Conservation (phyloP, 2,113 vertebrate species). For the Parus major region DNA sequence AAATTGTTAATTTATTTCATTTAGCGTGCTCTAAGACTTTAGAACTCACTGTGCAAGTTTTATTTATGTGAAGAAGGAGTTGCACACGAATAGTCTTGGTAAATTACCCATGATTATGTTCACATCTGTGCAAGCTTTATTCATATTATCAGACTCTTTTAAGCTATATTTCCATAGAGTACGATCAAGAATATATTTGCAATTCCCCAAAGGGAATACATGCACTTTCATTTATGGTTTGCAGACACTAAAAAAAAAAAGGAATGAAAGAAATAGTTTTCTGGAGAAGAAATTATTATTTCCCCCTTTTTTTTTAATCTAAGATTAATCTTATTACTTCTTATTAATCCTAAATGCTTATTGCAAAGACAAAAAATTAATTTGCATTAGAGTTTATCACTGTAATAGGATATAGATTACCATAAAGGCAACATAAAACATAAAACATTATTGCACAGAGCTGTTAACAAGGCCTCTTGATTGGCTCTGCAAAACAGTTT, state of each 20-base stretch:
- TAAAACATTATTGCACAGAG: not conserved
- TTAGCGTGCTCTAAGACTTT: not conserved
- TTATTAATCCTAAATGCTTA: not conserved
- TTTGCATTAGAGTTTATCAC: not conserved
- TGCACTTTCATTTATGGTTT: not conserved
- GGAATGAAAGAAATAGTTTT: not conserved
- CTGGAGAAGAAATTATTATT: not conserved
- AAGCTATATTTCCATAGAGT: not conserved
- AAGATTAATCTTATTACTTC: not conserved
- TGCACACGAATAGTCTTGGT: not conserved
- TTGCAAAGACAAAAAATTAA: not conserved
- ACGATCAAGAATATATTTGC: not conserved
- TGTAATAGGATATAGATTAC: not conserved
- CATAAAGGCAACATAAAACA: not conserved
- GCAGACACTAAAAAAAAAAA: not conserved
- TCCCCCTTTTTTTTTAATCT: not conserved
- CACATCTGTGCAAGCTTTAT: not conserved
- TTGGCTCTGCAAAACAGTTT: not conserved
- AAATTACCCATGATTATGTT: not conserved
- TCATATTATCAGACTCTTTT: not conserved
- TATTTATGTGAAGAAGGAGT: not conserved
- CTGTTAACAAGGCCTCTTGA: not conserved
- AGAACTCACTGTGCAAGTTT: not conserved
- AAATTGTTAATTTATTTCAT: not conserved
- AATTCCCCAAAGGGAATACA: not conserved